A percentile compares a stretch with the other conserved stretches of the same genome.
These are phyloP conservation scores for Linnaemya vulpina DNA, from an alignment of 2,888 invertebrate species.

Conservation along the genomic window DNA sequence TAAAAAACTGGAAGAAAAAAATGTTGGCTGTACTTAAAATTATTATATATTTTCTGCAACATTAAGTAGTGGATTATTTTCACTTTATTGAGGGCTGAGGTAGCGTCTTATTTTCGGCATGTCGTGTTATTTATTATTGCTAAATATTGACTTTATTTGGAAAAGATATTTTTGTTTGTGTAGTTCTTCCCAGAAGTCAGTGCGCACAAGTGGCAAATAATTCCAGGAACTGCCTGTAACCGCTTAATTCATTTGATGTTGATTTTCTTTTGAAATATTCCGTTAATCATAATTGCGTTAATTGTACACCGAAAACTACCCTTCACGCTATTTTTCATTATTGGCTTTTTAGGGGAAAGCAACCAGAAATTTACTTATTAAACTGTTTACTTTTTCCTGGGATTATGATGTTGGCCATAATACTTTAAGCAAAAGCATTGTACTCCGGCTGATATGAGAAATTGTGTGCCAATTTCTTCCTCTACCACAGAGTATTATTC, in stretches of 20 bases:
- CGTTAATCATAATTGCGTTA: no score
- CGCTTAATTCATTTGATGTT: neutral
- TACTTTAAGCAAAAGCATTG: no score
- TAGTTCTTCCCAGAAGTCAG: neutral
- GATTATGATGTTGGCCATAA: no score
- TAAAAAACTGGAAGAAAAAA: neutral
- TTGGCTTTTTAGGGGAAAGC: no score
- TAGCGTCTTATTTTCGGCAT: neutral
- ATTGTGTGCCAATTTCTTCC: no score
- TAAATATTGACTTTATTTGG: no score
- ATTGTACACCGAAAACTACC: no score
- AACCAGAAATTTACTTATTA: no score
- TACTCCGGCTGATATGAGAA: no score
- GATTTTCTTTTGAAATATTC: neutral
- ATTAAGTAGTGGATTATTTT: constrained; percentile 36
- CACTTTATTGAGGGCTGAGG: neutral
- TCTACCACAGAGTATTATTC: no score
- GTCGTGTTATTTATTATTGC: constrained; percentile 14
- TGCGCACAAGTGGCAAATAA: neutral
- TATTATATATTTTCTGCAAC: neutral
- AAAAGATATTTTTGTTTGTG: neutral
- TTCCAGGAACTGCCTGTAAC: neutral
- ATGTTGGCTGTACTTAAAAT: constrained; percentile 15
- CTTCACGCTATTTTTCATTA: no score
- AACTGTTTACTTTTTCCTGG: no score